Evolutionary conservation across 2,113 vertebrate genomes (phyloP).

Genomic region (Dendrocopos noguchii): DNA sequence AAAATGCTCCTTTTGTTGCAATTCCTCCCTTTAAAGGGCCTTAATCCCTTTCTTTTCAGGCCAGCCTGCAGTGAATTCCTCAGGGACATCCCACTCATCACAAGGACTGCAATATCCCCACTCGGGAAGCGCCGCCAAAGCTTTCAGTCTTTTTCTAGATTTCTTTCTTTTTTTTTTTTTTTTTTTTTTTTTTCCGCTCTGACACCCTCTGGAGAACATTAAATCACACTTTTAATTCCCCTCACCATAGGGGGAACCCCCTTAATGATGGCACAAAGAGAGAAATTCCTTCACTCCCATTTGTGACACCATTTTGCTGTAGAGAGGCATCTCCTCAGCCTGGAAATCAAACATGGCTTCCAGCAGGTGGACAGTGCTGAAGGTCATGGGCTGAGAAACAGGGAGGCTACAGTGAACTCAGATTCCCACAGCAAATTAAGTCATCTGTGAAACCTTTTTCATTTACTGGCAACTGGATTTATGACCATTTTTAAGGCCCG

Average conservation of each 20-base stretch:
- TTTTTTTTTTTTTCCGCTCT: conserved; percentile 27
- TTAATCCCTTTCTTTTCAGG: conserved; percentile 96
- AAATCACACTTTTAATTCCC: conserved; percentile 90
- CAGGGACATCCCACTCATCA: conserved; percentile 90
- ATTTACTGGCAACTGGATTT: conserved; percentile 65
- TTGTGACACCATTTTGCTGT: conserved; percentile 86
- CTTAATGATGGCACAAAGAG: conserved; percentile 90
- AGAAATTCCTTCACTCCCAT: conserved; percentile 88
- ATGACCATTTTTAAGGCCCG: conserved; percentile 10
- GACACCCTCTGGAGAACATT: conserved; percentile 89
- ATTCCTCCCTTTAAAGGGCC: conserved; percentile 92
- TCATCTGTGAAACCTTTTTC: conserved; percentile 76
- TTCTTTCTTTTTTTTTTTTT: neutral
- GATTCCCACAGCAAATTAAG: conserved; percentile 86
- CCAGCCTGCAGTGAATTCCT: conserved; percentile 88
- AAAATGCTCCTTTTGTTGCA: conserved; percentile 98
- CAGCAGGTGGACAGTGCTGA: conserved; percentile 86
- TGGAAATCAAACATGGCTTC: conserved; percentile 89
- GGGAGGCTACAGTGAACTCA: conserved; percentile 65
- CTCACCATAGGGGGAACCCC: conserved; percentile 85
- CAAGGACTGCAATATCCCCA: conserved; percentile 86
- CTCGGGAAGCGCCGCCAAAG: conserved; percentile 82
- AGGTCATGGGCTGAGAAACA: conserved; percentile 81
- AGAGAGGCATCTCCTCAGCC: conserved; percentile 78
- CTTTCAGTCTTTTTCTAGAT: conserved; percentile 78